Percentiles rank a stretch among this genome's conserved stretches.
Evolutionary conservation across 2,797 vertebrate genomes (phyloP).

Genomic region (Periparus ater): DNA sequence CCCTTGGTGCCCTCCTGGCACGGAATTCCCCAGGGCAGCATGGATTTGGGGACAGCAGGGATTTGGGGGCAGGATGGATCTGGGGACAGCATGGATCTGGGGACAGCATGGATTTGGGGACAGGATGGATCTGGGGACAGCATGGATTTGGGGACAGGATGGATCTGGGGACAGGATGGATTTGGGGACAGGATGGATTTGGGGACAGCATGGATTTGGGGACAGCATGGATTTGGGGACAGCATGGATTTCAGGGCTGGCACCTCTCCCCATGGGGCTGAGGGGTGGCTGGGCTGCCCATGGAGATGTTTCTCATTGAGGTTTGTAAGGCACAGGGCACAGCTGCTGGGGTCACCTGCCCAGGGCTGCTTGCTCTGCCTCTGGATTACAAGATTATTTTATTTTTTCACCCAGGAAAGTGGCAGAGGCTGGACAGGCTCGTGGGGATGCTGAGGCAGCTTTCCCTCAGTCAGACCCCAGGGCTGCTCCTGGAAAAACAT

Average conservation of each 20-base stretch:
- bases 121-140: no score
- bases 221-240: background rate
- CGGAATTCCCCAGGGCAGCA: background rate
- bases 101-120: no score
- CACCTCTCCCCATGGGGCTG: background rate
- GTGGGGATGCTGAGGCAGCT: background rate
- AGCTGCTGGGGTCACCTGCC: background rate
- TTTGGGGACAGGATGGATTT: no score
- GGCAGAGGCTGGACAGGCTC: background rate
- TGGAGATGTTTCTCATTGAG: background rate
- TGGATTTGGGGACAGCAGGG: background rate
- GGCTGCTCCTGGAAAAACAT: background rate
- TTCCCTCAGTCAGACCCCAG: background rate
- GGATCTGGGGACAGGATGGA: background rate
- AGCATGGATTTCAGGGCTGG: background rate
- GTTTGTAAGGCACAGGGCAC: background rate
- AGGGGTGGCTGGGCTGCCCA: background rate
- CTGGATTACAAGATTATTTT: background rate
- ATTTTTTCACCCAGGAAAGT: background rate
- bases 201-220: no score
- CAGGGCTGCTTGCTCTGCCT: background rate
- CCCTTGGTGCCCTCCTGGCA: background rate
- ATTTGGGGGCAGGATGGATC: no score
- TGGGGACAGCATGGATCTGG: no score
- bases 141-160: no score